phyloP scores from a whole-genome alignment of 23 tunicate genomes.

The Styela clava region DNA sequence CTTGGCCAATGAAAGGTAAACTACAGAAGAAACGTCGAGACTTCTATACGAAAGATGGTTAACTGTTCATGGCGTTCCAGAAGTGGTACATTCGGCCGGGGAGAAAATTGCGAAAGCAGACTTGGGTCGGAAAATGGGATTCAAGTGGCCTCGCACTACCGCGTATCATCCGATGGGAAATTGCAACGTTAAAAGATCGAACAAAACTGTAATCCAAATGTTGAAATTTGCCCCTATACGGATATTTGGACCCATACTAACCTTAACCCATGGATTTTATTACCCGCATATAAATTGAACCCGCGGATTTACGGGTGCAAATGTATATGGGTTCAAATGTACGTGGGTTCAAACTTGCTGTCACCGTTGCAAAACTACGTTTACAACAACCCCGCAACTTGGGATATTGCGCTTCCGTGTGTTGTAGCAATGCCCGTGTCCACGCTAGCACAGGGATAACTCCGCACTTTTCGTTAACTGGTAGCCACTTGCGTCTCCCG shows the following conservation, averaged over 20 bases:
- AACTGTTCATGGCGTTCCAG: slow-evolving; percentile 33
- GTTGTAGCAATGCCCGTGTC: slow-evolving; percentile 22
- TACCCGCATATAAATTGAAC: too few relatives aligned
- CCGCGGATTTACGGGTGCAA: too few relatives aligned
- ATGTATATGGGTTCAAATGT: too few relatives aligned
- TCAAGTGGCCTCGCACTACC: not conserved
- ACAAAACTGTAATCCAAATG: slow-evolving; percentile 25
- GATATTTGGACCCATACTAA: too few relatives aligned
- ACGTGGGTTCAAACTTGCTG: too few relatives aligned
- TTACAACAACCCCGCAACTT: not conserved
- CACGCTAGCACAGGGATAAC: slow-evolving; percentile 25
- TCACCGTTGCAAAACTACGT: slow-evolving; percentile 32
- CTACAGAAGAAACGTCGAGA: slow-evolving; percentile 22
- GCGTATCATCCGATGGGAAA: slow-evolving; percentile 24
- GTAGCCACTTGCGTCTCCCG: slow-evolving; percentile 15
- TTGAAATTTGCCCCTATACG: too few relatives aligned
- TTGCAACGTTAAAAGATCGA: slow-evolving; percentile 22
- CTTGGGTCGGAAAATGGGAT: not conserved
- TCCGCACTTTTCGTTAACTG: slow-evolving; percentile 20
- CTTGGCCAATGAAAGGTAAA: slow-evolving; percentile 32
- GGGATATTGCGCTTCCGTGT: slow-evolving; percentile 30
- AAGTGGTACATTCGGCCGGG: slow-evolving; percentile 8
- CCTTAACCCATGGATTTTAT: too few relatives aligned
- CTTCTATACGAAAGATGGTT: slow-evolving; percentile 14
- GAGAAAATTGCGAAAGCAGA: slow-evolving; percentile 26